Conservation (phyloP, 1,140 invertebrate genomes). For the Ptiloglossa arizonensis region DNA sequence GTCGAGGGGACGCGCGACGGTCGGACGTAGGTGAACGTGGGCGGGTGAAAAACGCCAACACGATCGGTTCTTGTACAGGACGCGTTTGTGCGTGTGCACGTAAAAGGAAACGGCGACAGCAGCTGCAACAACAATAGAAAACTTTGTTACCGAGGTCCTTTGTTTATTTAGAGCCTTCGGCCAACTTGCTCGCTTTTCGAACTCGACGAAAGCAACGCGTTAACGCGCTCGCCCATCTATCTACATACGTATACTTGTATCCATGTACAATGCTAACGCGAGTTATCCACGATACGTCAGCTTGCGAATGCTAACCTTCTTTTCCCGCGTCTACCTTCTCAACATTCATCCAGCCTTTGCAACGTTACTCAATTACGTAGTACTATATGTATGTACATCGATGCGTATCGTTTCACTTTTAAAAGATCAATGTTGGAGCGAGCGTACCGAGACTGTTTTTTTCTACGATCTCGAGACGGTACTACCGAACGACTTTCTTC, state of each 20-base stretch:
- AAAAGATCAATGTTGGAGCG: not conserved
- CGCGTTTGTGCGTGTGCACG: not conserved
- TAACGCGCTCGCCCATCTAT: too few species aligned
- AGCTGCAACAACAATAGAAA: constrained; percentile 29
- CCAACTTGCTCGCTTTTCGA: not conserved
- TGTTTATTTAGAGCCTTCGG: not conserved
- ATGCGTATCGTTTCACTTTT: not conserved
- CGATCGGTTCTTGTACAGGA: not conserved
- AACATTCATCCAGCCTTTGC: not conserved
- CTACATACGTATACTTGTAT: too few species aligned
- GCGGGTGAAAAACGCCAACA: not conserved
- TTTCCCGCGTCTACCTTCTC: not conserved
- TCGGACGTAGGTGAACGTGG: not conserved
- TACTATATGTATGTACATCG: too few species aligned
- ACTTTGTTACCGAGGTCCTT: not conserved
- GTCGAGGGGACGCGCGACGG: not conserved
- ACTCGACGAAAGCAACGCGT: not conserved
- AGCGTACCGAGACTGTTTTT: too few species aligned
- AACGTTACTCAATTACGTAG: not conserved
- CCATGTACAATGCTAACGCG: not conserved
- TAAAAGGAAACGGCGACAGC: not conserved
- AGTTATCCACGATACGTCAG: not conserved
- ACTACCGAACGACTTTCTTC: too few species aligned
- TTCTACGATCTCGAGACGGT: too few species aligned
- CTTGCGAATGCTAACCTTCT: not conserved